A percentile compares a stretch with the other conserved stretches of the same genome.
These are phyloP conservation scores for Strigamia transsilvanica DNA, from an alignment of 2,888 invertebrate species.

Conservation along the genomic window DNA sequence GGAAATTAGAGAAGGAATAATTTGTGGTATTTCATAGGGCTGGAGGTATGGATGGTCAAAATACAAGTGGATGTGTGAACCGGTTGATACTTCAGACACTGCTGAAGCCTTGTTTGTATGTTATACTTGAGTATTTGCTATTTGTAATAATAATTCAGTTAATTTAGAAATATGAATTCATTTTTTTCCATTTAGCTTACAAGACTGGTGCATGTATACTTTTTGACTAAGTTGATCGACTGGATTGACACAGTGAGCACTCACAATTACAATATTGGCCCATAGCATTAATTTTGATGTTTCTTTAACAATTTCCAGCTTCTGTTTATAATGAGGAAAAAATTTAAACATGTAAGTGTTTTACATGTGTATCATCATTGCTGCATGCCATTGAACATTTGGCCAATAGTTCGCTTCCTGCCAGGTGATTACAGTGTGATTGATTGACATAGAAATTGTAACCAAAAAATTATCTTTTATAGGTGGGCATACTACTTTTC, in stretches of 20 bases:
- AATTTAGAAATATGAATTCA: too few relatives aligned
- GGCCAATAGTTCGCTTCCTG: not conserved
- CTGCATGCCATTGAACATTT: not conserved
- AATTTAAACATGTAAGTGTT: not conserved
- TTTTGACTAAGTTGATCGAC: not conserved
- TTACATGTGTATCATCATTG: not conserved
- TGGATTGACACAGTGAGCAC: not conserved
- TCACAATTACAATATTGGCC: too few relatives aligned
- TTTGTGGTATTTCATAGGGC: not conserved
- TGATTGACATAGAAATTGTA: too few relatives aligned
- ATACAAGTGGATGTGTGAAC: too few relatives aligned
- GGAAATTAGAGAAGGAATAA: not conserved
- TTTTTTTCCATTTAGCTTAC: not conserved
- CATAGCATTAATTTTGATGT: too few relatives aligned
- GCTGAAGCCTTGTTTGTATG: too few relatives aligned
- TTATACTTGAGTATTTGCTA: too few relatives aligned
- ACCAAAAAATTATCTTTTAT: too few relatives aligned
- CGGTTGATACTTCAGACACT: too few relatives aligned
- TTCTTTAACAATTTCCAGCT: not conserved
- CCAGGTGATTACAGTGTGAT: not conserved
- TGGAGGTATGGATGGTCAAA: not conserved
- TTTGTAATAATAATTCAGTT: too few relatives aligned
- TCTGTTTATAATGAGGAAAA: not conserved
- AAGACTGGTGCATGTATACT: not conserved
- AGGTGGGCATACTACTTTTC: too few relatives aligned